phyloP scores from a whole-genome alignment of 2,888 invertebrate genomes.

The Notodonta dromedarius region DNA sequence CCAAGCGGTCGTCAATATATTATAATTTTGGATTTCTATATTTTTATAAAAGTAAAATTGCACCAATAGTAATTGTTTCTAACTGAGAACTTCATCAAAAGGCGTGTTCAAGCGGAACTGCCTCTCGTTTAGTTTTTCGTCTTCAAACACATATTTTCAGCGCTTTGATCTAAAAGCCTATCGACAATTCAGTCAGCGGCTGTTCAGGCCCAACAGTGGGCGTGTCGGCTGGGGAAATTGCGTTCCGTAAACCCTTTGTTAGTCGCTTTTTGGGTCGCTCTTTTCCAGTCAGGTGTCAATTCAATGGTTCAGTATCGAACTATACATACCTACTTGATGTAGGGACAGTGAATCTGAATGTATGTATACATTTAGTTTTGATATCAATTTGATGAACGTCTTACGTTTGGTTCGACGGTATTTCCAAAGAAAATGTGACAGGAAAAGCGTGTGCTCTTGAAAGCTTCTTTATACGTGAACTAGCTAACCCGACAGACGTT shows the following conservation, averaged over 20 bases:
- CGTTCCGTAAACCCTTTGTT: slow-evolving; percentile 54
- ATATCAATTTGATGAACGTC: too few relatives aligned
- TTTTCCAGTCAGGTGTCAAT: slow-evolving; percentile 45
- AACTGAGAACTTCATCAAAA: neutral
- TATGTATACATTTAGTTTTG: too few relatives aligned
- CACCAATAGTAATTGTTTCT: too few relatives aligned
- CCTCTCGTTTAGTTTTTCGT: slow-evolving; percentile 8
- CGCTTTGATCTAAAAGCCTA: slow-evolving; percentile 51
- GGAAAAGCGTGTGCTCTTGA: too few relatives aligned
- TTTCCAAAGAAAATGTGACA: too few relatives aligned
- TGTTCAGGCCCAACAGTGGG: slow-evolving; percentile 32
- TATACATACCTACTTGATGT: neutral
- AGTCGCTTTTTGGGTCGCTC: slow-evolving; percentile 38
- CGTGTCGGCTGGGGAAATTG: slow-evolving; percentile 54
- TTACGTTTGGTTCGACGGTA: too few relatives aligned
- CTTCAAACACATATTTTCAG: slow-evolving; percentile 44
- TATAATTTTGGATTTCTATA: too few relatives aligned
- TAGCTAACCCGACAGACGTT: too few relatives aligned
- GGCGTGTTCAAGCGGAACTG: neutral
- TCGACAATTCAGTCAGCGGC: slow-evolving; percentile 33
- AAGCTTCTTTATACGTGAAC: too few relatives aligned
- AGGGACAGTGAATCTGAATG: too few relatives aligned
- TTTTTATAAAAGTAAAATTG: too few relatives aligned
- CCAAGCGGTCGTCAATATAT: too few relatives aligned
- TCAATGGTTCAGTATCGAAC: neutral